Conservation (phyloP, 2,888 invertebrate species). For the Merodon equestris region DNA sequence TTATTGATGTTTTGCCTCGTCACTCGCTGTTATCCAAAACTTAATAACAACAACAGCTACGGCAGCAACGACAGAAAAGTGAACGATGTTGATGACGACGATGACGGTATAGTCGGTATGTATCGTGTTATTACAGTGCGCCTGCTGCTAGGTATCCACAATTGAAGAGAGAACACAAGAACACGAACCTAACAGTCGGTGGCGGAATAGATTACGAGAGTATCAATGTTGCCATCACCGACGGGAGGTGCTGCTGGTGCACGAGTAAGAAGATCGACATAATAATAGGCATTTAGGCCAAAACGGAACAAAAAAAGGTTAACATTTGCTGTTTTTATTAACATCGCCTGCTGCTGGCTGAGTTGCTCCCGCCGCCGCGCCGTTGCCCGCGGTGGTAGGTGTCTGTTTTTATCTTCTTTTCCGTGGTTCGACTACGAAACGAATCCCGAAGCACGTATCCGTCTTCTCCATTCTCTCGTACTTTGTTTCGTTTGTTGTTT, state of each 20-base stretch:
- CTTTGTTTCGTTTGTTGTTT: slow-evolving; percentile 5
- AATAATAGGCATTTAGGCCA: slow-evolving; percentile 18
- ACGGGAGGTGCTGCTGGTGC: too few species aligned
- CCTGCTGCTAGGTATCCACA: slow-evolving; percentile 4
- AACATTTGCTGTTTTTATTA: slow-evolving; percentile 34
- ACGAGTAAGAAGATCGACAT: slow-evolving; percentile 30
- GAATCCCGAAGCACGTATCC: slow-evolving; percentile 45
- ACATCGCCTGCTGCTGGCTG: slow-evolving; percentile 1
- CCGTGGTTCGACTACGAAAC: too few species aligned
- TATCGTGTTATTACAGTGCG: slow-evolving; percentile 31
- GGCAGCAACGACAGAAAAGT: slow-evolving; percentile 16
- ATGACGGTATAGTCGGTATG: slow-evolving; percentile 5
- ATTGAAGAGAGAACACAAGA: too few species aligned
- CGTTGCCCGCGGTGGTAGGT: neutral
- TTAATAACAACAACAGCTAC: too few species aligned
- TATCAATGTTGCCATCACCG: neutral
- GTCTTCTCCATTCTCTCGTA: slow-evolving; percentile 38
- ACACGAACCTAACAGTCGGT: neutral
- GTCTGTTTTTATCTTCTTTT: slow-evolving; percentile 16
- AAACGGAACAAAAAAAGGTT: neutral
- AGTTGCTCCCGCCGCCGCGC: neutral
- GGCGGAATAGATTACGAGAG: slow-evolving; percentile 18
- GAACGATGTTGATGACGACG: slow-evolving; percentile 36
- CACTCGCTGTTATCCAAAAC: too few species aligned
- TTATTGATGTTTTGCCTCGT: too few species aligned